Conservation (phyloP, 2,888 invertebrate genomes). For the Helobdella robusta region DNA sequence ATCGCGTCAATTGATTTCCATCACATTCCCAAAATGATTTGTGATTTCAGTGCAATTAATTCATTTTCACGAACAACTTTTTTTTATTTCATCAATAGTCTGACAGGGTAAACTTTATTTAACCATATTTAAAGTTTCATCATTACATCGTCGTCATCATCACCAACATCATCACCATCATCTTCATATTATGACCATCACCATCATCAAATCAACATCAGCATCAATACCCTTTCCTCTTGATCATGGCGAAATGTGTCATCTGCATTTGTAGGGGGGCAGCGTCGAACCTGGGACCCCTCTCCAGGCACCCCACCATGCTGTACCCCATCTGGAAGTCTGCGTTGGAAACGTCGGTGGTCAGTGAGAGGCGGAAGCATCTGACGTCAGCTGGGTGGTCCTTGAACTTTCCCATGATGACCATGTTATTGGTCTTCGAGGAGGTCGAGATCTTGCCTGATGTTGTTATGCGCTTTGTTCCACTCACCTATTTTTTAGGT, state of each 20-base stretch:
- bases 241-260: constrained; percentile 77
- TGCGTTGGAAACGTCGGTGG: constrained; percentile 71
- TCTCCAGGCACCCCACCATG: constrained; percentile 73
- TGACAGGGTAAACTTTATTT: background rate
- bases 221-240: constrained; percentile 61
- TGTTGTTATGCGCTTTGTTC: constrained; percentile 65
- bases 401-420: constrained; percentile 70
- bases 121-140: background rate
- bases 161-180: too few relatives aligned
- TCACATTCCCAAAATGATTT: background rate
- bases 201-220: too few relatives aligned
- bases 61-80: background rate
- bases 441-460: constrained; percentile 71
- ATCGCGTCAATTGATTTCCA: background rate
- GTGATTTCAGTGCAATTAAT: background rate
- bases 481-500: too few relatives aligned
- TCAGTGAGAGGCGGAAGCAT: constrained; percentile 59
- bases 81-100: background rate
- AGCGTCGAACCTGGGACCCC: constrained; percentile 64
- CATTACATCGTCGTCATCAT: background rate
- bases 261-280: constrained; percentile 61
- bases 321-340: constrained; percentile 84
- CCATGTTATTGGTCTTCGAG: constrained; percentile 63
- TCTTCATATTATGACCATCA: background rate
- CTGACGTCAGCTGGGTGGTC: constrained; percentile 33